phyloP scores from a whole-genome alignment of 92 coral and sea anemone genomes.

The Palythoa caribaeorum region DNA sequence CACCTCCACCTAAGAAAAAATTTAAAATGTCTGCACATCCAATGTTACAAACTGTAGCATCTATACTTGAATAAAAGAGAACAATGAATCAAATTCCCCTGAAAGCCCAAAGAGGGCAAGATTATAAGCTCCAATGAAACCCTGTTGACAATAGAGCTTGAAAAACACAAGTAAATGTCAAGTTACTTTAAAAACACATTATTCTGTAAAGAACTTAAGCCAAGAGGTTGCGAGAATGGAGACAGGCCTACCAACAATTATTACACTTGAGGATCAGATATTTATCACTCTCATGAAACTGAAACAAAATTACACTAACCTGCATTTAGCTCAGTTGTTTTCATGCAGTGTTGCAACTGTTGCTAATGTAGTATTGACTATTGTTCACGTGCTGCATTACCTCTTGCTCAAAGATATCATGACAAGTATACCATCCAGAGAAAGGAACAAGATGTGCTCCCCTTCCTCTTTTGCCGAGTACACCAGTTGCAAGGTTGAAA shows the following conservation, averaged over 20 bases:
- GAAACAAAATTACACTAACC: conserved; percentile 52
- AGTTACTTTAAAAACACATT: background rate
- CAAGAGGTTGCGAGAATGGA: background rate
- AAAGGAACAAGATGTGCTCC: conserved; percentile 10
- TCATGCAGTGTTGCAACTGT: conserved; percentile 47
- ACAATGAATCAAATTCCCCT: background rate
- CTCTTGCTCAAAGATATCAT: conserved; percentile 23
- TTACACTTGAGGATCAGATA: conserved; percentile 48
- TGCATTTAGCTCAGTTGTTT: conserved; percentile 47
- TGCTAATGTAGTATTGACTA: conserved; percentile 31
- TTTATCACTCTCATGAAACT: conserved; percentile 51
- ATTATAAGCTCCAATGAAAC: background rate
- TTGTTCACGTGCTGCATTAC: conserved; percentile 21
- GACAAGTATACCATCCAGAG: conserved; percentile 39
- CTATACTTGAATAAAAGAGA: background rate
- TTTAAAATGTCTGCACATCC: background rate
- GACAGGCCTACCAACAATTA: conserved; percentile 48
- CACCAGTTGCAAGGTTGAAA: conserved; percentile 47
- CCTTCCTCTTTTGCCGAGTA: conserved; percentile 53
- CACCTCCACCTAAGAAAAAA: background rate
- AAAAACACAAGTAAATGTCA: background rate
- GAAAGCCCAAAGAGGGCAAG: background rate
- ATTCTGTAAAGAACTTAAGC: background rate
- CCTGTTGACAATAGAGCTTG: background rate
- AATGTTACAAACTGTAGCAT: background rate